Conservation (phyloP, 2,113 vertebrate species). For the Taurulus bubalis region DNA sequence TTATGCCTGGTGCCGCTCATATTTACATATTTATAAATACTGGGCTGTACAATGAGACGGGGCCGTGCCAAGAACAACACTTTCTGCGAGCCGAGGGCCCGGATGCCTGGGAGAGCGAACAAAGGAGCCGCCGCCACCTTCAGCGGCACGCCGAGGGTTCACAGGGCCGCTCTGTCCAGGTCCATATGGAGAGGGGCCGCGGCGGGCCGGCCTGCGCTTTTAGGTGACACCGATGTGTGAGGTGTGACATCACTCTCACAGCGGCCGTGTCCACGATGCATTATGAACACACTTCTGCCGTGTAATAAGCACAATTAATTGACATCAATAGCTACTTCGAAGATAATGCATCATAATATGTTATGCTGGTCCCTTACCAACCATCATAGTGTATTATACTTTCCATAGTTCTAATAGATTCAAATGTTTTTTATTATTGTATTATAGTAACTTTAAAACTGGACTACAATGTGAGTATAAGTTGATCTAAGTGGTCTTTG, state of each 20-base stretch:
- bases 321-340: background rate
- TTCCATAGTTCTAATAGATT: background rate
- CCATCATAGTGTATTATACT: background rate
- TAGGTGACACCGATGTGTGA: background rate
- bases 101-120: slow-evolving; percentile 77
- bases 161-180: slow-evolving; percentile 4
- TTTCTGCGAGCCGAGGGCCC: slow-evolving; percentile 70
- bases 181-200: background rate
- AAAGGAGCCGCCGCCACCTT: slow-evolving; percentile 70
- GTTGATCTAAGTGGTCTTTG: background rate
- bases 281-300: background rate
- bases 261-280: background rate
- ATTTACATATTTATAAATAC: slow-evolving; percentile 89
- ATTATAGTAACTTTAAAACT: background rate
- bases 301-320: background rate
- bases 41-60: slow-evolving; percentile 82
- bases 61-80: slow-evolving; percentile 84
- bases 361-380: background rate
- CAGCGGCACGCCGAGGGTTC: slow-evolving; percentile 38
- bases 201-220: no score
- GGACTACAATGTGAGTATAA: background rate
- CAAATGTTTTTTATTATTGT: background rate
- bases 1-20: slow-evolving; percentile 75
- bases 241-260: background rate
- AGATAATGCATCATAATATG: background rate